Percentiles rank a stretch among this genome's conserved stretches.
phyloP scores from a whole-genome alignment of 2,113 vertebrate species.

The Monopterus albus region DNA sequence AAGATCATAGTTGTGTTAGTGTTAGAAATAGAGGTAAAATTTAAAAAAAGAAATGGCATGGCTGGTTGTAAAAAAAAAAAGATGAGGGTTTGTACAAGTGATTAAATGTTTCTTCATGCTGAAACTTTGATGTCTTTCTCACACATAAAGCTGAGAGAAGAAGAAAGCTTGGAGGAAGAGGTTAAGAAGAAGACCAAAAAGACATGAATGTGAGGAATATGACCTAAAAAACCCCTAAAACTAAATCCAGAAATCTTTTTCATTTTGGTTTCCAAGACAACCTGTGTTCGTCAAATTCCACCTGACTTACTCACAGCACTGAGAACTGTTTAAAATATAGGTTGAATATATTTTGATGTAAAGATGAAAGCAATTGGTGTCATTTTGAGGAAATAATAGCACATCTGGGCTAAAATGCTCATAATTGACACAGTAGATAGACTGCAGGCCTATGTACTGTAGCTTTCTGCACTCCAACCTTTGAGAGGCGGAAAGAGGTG shows the following conservation, averaged over 20 bases:
- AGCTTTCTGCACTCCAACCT: too few relatives aligned
- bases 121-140: too few relatives aligned
- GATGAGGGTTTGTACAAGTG: neutral
- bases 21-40: too few relatives aligned
- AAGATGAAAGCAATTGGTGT: neutral
- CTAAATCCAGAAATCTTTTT: neutral
- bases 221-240: neutral
- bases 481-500: too few relatives aligned
- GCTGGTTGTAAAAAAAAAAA: neutral
- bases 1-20: too few relatives aligned
- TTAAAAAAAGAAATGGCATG: neutral
- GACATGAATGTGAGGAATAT: neutral
- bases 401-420: neutral
- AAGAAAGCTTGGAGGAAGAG: too few relatives aligned
- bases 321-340: neutral
- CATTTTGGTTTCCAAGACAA: neutral
- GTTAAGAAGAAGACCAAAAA: too few relatives aligned
- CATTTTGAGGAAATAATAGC: neutral
- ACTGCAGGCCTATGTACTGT: too few relatives aligned
- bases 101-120: neutral
- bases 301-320: neutral
- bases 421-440: neutral
- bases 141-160: too few relatives aligned
- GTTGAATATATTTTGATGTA: neutral
- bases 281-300: neutral